Evolutionary conservation across 2,113 vertebrate genomes (phyloP).

Genomic region (Cricetomys ansorgei): DNA sequence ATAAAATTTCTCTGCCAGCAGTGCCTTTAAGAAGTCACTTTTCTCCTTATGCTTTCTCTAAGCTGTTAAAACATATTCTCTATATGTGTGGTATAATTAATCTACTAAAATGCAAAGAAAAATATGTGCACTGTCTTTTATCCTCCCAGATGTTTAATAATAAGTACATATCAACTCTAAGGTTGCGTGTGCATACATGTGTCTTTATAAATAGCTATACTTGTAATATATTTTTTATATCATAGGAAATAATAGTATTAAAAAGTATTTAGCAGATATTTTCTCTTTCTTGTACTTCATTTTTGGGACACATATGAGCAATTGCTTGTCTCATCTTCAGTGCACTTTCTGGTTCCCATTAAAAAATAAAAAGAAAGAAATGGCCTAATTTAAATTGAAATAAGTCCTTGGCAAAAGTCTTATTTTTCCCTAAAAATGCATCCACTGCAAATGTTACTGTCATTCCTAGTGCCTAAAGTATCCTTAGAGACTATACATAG

Average conservation of each 20-base stretch:
- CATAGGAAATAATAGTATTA: conserved; percentile 1
- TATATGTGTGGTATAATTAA: background rate
- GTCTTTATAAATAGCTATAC: background rate
- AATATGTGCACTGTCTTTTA: background rate
- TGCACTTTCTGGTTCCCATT: conserved; percentile 57
- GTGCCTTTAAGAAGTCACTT: background rate
- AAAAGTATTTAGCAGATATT: background rate
- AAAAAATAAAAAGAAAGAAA: conserved; percentile 8
- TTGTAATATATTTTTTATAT: conserved; percentile 15
- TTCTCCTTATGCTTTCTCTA: background rate
- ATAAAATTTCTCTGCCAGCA: background rate
- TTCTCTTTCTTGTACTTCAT: background rate
- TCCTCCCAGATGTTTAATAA: conserved; percentile 31
- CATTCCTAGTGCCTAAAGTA: conserved; percentile 29
- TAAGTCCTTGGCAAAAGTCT: conserved; percentile 9
- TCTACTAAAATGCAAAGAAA: background rate
- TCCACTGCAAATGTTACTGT: conserved; percentile 33
- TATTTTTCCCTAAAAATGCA: conserved; percentile 31
- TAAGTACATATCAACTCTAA: background rate
- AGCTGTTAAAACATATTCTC: background rate
- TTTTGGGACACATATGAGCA: background rate
- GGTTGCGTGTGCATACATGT: background rate
- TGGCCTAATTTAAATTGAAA: conserved; percentile 66
- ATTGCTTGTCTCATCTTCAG: conserved; percentile 52
- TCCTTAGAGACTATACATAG: conserved; percentile 24